These are phyloP conservation scores for Leptatherina wallacei DNA, from an alignment of 2,797 vertebrate species.

Conservation along the genomic window DNA sequence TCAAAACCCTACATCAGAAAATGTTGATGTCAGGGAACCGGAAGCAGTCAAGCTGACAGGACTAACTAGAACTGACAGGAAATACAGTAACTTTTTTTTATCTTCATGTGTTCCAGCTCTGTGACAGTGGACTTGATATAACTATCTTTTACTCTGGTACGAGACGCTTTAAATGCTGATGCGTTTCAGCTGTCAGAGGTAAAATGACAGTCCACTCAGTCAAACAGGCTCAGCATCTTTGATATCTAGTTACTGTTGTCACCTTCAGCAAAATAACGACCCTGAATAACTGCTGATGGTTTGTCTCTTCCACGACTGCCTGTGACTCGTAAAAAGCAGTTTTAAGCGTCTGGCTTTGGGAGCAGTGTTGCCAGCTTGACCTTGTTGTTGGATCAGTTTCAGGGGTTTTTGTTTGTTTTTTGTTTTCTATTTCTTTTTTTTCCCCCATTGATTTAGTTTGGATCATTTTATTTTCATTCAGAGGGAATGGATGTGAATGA, in stretches of 20 bases:
- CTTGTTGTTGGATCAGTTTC: background rate
- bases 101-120: background rate
- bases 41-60: no score
- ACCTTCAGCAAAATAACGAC: background rate
- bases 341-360: slow-evolving; percentile 5
- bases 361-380: background rate
- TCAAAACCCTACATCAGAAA: no score
- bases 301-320: slow-evolving; percentile 17
- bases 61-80: no score
- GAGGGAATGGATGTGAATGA: slow-evolving; percentile 34
- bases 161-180: background rate
- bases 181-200: background rate
- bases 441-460: slow-evolving; percentile 32
- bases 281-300: background rate
- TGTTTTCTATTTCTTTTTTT: slow-evolving; percentile 20
- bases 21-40: no score
- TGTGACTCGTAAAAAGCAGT: slow-evolving; percentile 7
- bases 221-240: background rate
- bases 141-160: background rate
- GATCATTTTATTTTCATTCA: slow-evolving; percentile 34
- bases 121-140: background rate
- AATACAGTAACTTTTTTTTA: background rate
- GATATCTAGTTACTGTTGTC: background rate
- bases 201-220: background rate
- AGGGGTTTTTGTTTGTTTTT: slow-evolving; percentile 9